Conservation (phyloP, 2,113 vertebrate species). For the Nannospalax galili region DNA sequence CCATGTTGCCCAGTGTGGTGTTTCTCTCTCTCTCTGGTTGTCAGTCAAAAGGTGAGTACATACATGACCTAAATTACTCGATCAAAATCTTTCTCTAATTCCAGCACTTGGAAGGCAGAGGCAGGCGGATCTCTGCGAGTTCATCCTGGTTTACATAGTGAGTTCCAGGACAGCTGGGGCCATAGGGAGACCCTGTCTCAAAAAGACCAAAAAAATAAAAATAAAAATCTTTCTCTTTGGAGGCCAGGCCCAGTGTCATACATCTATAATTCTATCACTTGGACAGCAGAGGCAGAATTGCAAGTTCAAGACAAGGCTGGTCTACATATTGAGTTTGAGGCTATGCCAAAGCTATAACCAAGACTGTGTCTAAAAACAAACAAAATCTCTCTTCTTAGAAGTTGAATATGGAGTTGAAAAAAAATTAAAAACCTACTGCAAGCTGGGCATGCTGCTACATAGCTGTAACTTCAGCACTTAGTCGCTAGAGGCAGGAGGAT, state of each 20-base stretch:
- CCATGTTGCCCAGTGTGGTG: too few species aligned
- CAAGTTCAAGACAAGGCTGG: neutral
- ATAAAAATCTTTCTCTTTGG: neutral
- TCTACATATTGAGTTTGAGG: too few species aligned
- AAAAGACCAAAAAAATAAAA: too few species aligned
- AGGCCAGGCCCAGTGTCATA: neutral
- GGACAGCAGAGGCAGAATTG: neutral
- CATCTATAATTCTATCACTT: neutral
- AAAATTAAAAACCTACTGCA: neutral
- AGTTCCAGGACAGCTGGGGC: too few species aligned
- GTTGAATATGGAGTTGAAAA: neutral
- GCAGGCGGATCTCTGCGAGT: too few species aligned
- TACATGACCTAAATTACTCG: too few species aligned
- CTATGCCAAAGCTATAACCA: neutral
- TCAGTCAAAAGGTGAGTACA: too few species aligned
- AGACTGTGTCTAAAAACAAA: neutral
- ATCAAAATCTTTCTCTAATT: too few species aligned
- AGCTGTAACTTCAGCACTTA: neutral
- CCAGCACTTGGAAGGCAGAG: too few species aligned
- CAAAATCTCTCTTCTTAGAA: neutral
- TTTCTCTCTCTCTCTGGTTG: too few species aligned
- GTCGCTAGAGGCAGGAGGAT: neutral
- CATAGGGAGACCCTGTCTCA: too few species aligned
- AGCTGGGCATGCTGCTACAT: neutral
- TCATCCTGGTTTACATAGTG: too few species aligned